phyloP scores from a whole-genome alignment of 2,797 vertebrate species.

The Chromis chromis region DNA sequence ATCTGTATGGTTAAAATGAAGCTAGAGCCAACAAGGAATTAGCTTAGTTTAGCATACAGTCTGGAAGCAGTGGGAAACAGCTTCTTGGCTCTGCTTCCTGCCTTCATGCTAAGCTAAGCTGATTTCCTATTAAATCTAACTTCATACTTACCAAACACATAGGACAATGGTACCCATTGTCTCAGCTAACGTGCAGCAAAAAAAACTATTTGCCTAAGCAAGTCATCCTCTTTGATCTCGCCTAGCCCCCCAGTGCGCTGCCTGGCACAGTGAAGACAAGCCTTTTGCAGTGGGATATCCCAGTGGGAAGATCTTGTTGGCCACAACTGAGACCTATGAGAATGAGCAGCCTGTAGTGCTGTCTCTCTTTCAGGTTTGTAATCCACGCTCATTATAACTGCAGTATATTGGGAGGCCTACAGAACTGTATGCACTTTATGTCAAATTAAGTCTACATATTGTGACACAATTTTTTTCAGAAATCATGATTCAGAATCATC shows the following conservation, averaged over 20 bases:
- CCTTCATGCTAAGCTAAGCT: not conserved
- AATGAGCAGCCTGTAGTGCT: conserved; percentile 80
- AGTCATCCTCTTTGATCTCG: conserved; percentile 7
- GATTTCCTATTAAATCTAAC: not conserved
- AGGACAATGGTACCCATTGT: not conserved
- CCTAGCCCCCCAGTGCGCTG: conserved; percentile 83
- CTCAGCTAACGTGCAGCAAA: not conserved
- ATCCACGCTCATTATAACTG: not conserved
- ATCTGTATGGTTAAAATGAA: not conserved
- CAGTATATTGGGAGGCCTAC: not conserved
- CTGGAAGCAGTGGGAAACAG: not conserved
- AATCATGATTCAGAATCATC: not conserved
- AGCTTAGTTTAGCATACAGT: not conserved
- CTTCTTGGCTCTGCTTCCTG: not conserved
- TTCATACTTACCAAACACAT: not conserved
- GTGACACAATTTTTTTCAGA: not conserved
- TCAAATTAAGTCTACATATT: not conserved
- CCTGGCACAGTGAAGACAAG: conserved; percentile 85
- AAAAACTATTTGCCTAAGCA: not conserved
- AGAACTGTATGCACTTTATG: not conserved
- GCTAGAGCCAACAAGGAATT: not conserved
- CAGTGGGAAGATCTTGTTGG: conserved; percentile 85
- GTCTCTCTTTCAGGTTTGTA: conserved; percentile 83
- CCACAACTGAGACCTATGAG: conserved; percentile 74
- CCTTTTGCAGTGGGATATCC: conserved; percentile 87